phyloP scores from a whole-genome alignment of 2,113 vertebrate genomes.

The Miniopterus natalensis region DNA sequence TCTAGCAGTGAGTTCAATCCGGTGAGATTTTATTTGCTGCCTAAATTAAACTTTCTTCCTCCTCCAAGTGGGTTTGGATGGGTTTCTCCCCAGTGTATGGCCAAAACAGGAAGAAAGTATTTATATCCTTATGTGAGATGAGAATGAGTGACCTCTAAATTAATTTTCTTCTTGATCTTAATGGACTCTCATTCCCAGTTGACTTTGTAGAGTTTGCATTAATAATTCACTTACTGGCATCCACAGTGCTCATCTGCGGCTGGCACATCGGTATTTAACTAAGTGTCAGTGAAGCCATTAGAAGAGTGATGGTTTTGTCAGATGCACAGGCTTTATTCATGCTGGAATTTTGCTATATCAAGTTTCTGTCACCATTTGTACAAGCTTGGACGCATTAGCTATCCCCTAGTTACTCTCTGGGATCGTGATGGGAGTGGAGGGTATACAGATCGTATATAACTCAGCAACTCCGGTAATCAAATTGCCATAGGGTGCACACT shows the following conservation, averaged over 20 bases:
- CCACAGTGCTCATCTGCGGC: background rate
- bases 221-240: constrained; percentile 70
- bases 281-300: constrained; percentile 44
- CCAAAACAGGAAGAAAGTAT: constrained; percentile 37
- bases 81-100: constrained; percentile 15
- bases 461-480: background rate
- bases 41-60: constrained; percentile 57
- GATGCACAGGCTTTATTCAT: constrained; percentile 22
- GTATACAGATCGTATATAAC: background rate
- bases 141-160: constrained; percentile 61
- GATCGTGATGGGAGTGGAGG: background rate
- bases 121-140: constrained; percentile 19
- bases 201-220: constrained; percentile 61
- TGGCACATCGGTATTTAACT: constrained; percentile 50
- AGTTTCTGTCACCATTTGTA: constrained; percentile 36
- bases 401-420: background rate
- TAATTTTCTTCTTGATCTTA: constrained; percentile 74
- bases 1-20: background rate
- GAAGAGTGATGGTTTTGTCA: constrained; percentile 57
- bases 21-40: constrained; percentile 11
- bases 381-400: background rate
- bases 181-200: constrained; percentile 62
- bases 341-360: constrained; percentile 21
- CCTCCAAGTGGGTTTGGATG: constrained; percentile 4
- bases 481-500: background rate